phyloP scores from a whole-genome alignment of 2,113 vertebrate genomes.

The Arvicanthis niloticus region DNA sequence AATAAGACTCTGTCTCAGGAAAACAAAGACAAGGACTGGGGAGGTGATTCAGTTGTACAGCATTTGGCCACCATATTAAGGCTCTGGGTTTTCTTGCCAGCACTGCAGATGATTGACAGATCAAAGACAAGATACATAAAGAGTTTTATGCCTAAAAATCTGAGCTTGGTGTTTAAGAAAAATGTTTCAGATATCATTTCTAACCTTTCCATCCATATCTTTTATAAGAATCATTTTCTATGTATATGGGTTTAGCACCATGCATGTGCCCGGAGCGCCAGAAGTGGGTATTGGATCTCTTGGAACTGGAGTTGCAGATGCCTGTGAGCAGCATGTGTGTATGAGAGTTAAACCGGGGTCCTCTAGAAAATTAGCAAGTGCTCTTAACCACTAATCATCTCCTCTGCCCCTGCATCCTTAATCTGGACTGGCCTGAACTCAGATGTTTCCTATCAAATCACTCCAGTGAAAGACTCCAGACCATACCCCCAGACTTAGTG shows the following conservation, averaged over 20 bases:
- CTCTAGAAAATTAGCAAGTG: not conserved
- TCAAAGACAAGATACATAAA: not conserved
- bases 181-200: not conserved
- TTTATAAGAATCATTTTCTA: not conserved
- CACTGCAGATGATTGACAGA: not conserved
- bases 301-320: not conserved
- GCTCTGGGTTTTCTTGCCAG: not conserved
- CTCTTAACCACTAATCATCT: not conserved
- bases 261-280: not conserved
- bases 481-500: not conserved
- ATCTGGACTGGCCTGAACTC: not conserved
- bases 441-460: not conserved
- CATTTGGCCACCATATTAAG: not conserved
- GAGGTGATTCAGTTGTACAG: not conserved
- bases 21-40: not conserved
- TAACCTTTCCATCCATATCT: not conserved
- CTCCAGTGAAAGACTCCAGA: not conserved
- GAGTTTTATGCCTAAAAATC: not conserved
- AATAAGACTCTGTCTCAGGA: not conserved
- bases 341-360: not conserved
- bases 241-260: not conserved
- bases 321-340: not conserved
- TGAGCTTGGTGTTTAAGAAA: not conserved
- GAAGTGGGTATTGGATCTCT: not conserved
- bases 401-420: not conserved